A percentile compares a stretch with the other conserved stretches of the same genome.
Evolutionary conservation across 1,140 invertebrate genomes (phyloP).

Genomic region (Pollicipes pollicipes): DNA sequence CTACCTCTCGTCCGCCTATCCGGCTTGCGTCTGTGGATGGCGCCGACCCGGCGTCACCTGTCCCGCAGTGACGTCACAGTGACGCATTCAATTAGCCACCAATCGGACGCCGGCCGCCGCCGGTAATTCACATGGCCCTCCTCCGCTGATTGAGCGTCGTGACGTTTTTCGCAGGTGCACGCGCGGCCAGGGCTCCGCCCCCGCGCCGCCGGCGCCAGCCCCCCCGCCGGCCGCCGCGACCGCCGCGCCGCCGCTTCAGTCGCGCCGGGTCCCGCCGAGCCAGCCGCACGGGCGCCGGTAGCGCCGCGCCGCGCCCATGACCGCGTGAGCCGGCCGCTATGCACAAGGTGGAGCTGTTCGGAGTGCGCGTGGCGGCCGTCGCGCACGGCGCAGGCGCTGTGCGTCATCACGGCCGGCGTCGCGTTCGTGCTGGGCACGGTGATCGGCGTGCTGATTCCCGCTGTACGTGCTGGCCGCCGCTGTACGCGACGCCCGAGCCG

Average conservation of each 20-base stretch:
- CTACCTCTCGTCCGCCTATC: too few relatives aligned
- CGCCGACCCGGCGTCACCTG: not conserved
- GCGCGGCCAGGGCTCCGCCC: not conserved
- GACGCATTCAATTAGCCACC: not conserved
- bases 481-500: not conserved
- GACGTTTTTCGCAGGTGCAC: not conserved
- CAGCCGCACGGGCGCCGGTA: not conserved
- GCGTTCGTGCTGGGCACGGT: constrained; percentile 21
- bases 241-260: too few relatives aligned
- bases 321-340: not conserved
- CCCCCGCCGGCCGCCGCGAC: too few relatives aligned
- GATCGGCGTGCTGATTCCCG: constrained; percentile 20
- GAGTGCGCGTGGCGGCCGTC: not conserved
- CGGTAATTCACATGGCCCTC: not conserved
- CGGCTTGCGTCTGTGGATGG: not conserved
- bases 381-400: constrained; percentile 4
- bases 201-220: too few relatives aligned
- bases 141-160: not conserved
- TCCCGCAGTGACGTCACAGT: not conserved
- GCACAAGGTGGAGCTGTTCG: constrained; percentile 1
- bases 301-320: not conserved
- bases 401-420: constrained; percentile 13
- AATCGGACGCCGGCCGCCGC: not conserved
- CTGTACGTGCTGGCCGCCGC: constrained; percentile 18
- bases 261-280: too few relatives aligned